Percentiles rank a stretch among this genome's conserved stretches.
Conservation (phyloP, 92 coral and sea anemone species). For the Porites lobata region DNA sequence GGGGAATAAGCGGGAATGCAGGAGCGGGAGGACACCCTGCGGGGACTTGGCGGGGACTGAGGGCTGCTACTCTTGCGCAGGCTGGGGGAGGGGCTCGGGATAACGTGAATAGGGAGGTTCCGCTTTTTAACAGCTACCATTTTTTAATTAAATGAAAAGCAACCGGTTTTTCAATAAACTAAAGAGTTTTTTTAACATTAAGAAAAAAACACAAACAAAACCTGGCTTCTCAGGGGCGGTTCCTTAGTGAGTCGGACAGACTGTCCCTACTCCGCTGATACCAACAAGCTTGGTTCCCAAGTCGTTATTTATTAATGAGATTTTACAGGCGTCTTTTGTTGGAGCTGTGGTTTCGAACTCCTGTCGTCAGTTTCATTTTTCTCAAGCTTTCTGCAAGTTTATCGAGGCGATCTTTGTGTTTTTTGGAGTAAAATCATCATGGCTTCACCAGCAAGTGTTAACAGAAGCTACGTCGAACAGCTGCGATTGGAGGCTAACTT, state of each 20-base stretch:
- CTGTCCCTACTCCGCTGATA: background rate
- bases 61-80: no score
- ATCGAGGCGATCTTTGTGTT: constrained; percentile 3
- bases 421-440: constrained; percentile 8
- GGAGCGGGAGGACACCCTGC: no score
- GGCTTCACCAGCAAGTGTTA: constrained; percentile 54
- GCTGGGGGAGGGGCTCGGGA: no score
- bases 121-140: no score
- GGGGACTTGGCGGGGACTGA: no score
- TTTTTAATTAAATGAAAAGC: no score
- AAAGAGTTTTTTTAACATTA: no score
- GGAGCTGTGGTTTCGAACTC: background rate
- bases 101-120: no score
- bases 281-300: constrained; percentile 15
- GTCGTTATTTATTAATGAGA: constrained; percentile 20
- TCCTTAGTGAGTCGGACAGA: no score
- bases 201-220: no score
- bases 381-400: background rate
- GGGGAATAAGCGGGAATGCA: background rate
- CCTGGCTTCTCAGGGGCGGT: no score
- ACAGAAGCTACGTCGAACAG: constrained; percentile 53
- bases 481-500: constrained; percentile 62
- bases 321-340: background rate
- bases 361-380: background rate
- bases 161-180: no score